These are phyloP conservation scores for Hydriomena furcata DNA, from an alignment of 2,888 invertebrate genomes.

Conservation along the genomic window DNA sequence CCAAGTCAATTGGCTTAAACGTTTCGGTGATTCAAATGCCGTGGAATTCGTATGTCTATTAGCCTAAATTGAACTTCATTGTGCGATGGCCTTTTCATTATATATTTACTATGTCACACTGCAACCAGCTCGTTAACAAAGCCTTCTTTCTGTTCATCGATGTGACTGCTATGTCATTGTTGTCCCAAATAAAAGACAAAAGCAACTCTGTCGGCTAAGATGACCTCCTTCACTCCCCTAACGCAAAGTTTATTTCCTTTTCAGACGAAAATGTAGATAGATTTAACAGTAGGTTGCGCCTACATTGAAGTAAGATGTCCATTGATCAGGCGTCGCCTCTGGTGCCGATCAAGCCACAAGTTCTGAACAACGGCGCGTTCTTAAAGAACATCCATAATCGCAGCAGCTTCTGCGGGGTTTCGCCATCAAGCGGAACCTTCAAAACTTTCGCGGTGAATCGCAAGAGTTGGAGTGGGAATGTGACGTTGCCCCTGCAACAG, in stretches of 20 bases:
- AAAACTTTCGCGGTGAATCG: constrained; percentile 80
- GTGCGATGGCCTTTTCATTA: constrained; percentile 58
- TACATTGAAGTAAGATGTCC: constrained; percentile 76
- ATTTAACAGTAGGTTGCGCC: constrained; percentile 57
- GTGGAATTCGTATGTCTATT: constrained; percentile 59
- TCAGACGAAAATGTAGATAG: constrained; percentile 81
- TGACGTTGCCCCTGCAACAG: constrained; percentile 78
- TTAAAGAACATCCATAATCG: constrained; percentile 81
- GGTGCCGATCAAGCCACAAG: constrained; percentile 80
- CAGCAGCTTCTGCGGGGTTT: constrained; percentile 80
- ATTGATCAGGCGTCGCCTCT: constrained; percentile 80
- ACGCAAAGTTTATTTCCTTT: constrained; percentile 67
- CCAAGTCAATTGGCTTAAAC: constrained; percentile 20
- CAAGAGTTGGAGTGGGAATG: constrained; percentile 82
- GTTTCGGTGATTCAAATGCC: constrained; percentile 38
- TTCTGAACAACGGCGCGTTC: constrained; percentile 78
- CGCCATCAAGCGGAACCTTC: constrained; percentile 75
- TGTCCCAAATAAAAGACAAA: constrained; percentile 39
- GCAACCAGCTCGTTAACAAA: constrained; percentile 52
- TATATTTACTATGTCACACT: constrained; percentile 49
- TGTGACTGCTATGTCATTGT: constrained; percentile 48
- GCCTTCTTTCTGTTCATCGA: constrained; percentile 35
- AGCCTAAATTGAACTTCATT: constrained; percentile 68
- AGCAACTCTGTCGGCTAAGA: constrained; percentile 64
- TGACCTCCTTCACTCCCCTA: constrained; percentile 43